phyloP scores from a whole-genome alignment of 2,113 vertebrate species.

The Grammomys surdaster region DNA sequence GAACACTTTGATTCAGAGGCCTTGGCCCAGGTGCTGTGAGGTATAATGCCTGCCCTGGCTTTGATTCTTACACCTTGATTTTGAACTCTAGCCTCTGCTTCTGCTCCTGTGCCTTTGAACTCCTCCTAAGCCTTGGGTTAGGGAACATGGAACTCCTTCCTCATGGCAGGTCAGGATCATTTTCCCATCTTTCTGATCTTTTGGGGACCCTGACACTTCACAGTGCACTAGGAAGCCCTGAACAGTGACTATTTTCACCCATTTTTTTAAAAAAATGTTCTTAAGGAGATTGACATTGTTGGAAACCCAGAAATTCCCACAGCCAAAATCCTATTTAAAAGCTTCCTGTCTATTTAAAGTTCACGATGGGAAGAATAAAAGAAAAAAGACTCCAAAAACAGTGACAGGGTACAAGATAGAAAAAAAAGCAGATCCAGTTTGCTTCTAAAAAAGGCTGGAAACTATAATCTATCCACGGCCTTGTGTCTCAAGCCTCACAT shows the following conservation, averaged over 20 bases:
- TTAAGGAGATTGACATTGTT: slow-evolving; percentile 62
- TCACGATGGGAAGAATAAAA: slow-evolving; percentile 23
- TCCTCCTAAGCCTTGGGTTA: too few species aligned
- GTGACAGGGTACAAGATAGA: not conserved
- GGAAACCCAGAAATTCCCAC: slow-evolving; percentile 86
- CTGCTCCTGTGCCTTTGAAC: not conserved
- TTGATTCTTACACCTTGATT: not conserved
- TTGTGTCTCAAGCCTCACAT: slow-evolving; percentile 63
- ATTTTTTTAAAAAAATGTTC: not conserved
- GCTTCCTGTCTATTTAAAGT: slow-evolving; percentile 87
- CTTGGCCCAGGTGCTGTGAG: not conserved
- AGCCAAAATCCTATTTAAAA: slow-evolving; percentile 85
- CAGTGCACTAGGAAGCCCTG: not conserved
- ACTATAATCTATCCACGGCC: slow-evolving; percentile 52
- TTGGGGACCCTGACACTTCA: not conserved
- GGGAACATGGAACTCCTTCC: not conserved
- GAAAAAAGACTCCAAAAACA: slow-evolving; percentile 70
- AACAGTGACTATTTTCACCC: slow-evolving; percentile 50
- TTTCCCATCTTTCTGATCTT: slow-evolving; percentile 6
- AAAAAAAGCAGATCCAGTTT: slow-evolving; percentile 50
- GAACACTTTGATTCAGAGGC: not conserved
- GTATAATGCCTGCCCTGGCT: accelerated
- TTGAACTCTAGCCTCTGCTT: not conserved
- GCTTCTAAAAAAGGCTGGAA: slow-evolving; percentile 77
- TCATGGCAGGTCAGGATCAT: not conserved